These are phyloP conservation scores for Caenorhabditis macrosperma DNA, from an alignment of 2,888 invertebrate species.

Conservation along the genomic window DNA sequence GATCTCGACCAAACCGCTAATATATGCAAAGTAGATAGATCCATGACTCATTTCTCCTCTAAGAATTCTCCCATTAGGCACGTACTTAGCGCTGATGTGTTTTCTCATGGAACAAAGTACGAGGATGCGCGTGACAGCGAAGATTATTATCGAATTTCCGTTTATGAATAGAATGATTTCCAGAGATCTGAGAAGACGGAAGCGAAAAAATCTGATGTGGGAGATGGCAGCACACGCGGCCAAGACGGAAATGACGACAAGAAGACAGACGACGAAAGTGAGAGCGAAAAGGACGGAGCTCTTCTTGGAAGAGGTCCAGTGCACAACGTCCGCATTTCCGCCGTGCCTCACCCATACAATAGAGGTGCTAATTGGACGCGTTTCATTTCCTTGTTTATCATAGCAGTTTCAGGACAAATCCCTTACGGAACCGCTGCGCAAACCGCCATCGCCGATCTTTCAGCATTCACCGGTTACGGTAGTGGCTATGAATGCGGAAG, in stretches of 20 bases:
- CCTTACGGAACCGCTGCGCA: slow-evolving; percentile 66
- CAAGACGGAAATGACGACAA: slow-evolving; percentile 40
- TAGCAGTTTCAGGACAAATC: slow-evolving; percentile 32
- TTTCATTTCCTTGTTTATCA: too few species aligned
- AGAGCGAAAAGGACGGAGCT: slow-evolving; percentile 62
- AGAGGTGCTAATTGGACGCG: slow-evolving; percentile 38
- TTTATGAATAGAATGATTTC: slow-evolving; percentile 2
- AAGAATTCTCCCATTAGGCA: too few species aligned
- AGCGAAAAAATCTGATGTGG: slow-evolving; percentile 29
- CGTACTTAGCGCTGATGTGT: too few species aligned
- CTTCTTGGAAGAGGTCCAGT: slow-evolving; percentile 78
- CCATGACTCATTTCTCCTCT: too few species aligned
- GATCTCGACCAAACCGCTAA: too few species aligned
- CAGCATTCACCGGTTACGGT: slow-evolving; percentile 67
- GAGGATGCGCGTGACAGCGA: not conserved
- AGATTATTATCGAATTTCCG: not conserved
- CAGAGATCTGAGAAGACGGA: slow-evolving; percentile 25
- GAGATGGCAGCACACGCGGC: too few species aligned
- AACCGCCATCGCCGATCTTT: slow-evolving; percentile 65
- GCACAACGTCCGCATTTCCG: slow-evolving; percentile 57
- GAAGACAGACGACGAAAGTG: slow-evolving; percentile 35
- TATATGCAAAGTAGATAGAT: too few species aligned
- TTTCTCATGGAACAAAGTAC: too few species aligned
- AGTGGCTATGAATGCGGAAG: slow-evolving; percentile 75
- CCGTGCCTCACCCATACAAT: slow-evolving; percentile 65